Evolutionary conservation across 1,140 invertebrate species (phyloP).

Genomic region (Calephelis nemesis): DNA sequence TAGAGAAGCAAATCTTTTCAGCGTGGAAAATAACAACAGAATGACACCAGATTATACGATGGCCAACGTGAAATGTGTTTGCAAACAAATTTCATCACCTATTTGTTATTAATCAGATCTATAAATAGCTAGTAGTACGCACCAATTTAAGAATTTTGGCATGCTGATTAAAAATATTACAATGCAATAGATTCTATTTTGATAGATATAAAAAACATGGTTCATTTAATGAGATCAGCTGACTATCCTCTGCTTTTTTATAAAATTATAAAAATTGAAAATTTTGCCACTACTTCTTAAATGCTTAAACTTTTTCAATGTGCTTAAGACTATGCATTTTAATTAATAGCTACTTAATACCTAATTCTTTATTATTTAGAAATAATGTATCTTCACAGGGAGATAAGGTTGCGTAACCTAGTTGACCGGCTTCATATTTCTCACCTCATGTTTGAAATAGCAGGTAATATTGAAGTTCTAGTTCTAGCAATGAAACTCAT

Average conservation of each 20-base stretch:
- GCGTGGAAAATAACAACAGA: not conserved
- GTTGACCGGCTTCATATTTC: slow-evolving; percentile 37
- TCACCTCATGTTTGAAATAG: slow-evolving; percentile 60
- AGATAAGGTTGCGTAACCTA: slow-evolving; percentile 55
- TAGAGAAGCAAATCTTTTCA: no score
- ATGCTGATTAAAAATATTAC: not conserved
- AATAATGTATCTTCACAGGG: slow-evolving; percentile 20
- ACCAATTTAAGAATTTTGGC: not conserved
- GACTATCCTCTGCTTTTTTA: not conserved
- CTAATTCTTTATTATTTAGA: not conserved
- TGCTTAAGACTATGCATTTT: no score
- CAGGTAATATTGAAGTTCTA: slow-evolving; percentile 46
- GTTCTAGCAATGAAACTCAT: slow-evolving; percentile 59
- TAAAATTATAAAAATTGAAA: no score
- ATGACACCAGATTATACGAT: not conserved
- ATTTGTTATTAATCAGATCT: slow-evolving; percentile 1
- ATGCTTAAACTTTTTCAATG: no score
- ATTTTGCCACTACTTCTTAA: no score
- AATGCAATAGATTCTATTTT: not conserved
- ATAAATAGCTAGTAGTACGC: not conserved
- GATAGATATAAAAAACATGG: not conserved
- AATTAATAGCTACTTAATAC: not conserved
- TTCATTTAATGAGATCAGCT: not conserved
- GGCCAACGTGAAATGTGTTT: not conserved
- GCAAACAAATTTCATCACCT: not conserved